Evolutionary conservation across 1,140 invertebrate genomes (phyloP).

Genomic region (Trichonephila clavipes): DNA sequence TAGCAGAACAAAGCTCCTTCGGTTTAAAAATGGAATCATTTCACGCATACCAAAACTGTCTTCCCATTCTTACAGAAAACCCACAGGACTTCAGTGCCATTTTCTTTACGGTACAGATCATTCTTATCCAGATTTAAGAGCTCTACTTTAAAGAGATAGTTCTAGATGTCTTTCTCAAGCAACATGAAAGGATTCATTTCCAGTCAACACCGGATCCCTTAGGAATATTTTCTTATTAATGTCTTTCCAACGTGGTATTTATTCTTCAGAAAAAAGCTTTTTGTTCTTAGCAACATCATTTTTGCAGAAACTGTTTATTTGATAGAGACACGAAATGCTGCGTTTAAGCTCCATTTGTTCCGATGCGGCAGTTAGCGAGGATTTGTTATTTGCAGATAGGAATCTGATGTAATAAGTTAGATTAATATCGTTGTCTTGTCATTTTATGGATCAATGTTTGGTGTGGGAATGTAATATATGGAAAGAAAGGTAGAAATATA

Average conservation of each 20-base stretch:
- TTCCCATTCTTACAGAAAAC: background rate
- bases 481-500: too few relatives aligned
- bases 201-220: background rate
- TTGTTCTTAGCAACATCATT: background rate
- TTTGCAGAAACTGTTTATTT: background rate
- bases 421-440: background rate
- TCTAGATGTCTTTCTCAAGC: background rate
- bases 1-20: background rate
- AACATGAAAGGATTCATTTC: background rate
- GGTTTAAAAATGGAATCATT: background rate
- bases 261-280: background rate
- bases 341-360: background rate
- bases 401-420: background rate
- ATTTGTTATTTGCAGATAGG: background rate
- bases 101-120: slow-evolving; percentile 2
- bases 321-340: background rate
- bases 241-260: background rate
- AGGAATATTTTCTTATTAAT: background rate
- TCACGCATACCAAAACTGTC: background rate
- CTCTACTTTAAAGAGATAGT: background rate
- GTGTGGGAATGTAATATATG: too few relatives aligned
- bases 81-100: background rate
- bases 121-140: background rate
- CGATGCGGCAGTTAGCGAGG: background rate
- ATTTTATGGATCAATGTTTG: background rate